Evolutionary conservation across 2,113 vertebrate species (phyloP), one percentile per base, ranked within the genome.

Genomic region (Anser brachyrhynchus): DNA sequence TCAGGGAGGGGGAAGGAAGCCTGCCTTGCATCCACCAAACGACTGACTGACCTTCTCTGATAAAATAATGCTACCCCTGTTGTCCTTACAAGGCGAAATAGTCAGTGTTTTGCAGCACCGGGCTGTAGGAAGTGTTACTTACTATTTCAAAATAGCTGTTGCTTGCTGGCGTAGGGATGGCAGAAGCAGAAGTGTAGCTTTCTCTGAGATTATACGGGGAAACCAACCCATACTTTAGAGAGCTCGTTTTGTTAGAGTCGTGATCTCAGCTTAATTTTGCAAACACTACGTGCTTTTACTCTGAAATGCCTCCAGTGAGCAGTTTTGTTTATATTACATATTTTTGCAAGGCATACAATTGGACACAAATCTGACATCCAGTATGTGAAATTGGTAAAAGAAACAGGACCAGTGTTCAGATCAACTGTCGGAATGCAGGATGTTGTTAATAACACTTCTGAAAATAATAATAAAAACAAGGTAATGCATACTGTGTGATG

Each of bases 221-320:
- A 83, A 33, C 31, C 2, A 12, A 59, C 43, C 54, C 49, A 5
- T 59, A 69, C 58, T 90, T 33, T 80, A 43, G 61, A 84, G 83
- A 90, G 49, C 55, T 84, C 66, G 3, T 92, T 84, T 77, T 54
- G 84, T 72, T 75, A 49, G 49, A 55, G 54, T 89, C 51, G 33
- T 19, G 8, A 58, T 57, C 78, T 94, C 78, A 67, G 83, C 78
- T 87, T 72, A 51, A 67, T 95, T 94, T 61, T 92, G 75, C 59
- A 91, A 58, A 37, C 64, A 28, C 13, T 46, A 25, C 19, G 57
- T 71, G 29, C 16, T 88, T 96, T 62, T 11, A 55, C 14, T 94
- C 82, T 82, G 73, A 90, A 89, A 85, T 92, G 46, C 58, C 55
- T 90, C 58, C 61, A 33, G 37, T 12, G 64, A 65, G 71, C 64